Base-by-base conservation (phyloP, 2,888 invertebrate genomes). In the Harpalus rufipes region DNA sequence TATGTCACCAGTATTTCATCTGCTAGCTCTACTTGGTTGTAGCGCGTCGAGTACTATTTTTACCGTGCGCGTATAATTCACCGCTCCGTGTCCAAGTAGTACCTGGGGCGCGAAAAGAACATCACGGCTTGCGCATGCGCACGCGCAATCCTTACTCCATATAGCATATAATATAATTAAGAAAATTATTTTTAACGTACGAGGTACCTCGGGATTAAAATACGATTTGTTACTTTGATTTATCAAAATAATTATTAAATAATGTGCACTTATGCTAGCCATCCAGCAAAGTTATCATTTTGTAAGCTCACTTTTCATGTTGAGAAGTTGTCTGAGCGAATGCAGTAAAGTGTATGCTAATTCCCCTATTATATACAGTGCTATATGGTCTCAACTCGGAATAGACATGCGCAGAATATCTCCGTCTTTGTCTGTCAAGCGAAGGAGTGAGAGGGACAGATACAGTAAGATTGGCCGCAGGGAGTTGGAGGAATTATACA, bases 181-280 rank as follows among this genome's bases (percentile, higher is more conserved):
- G 90, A 88, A 88, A 89, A 90, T 90, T 90, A 90, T 91, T 90
- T 90, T 91, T 90, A 90, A 90, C 90, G 88, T 86, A 86, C 86
- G 86, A 87, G 79, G 88, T 89, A 90, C 89, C 89, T 88, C 89
- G 88, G 89, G 89, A 89, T 90, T 90, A 90, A 90, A 89, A 89
- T 90, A 90, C 89, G 90, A 91, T 91, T 91, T 90, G 91, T 90
- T 90, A 90, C 90, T 91, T 91, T 91, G 91, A 91, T 91, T 91
- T 91, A 91, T 91, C 91, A 90, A 91, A 91, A 91, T 91, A 91
- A 91, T 91, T 91, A 91, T 91, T 91, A 90, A 91, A 91, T 91
- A 91, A 91, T 90, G 90, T 89, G 89, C 90, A 90, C 90, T 91
- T 90, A 90, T 87, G 85, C 86, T 89, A 89, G 88, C 85, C 86